phyloP scores from a whole-genome alignment of 2,113 vertebrate species.

The Megaceryle maxima region DNA sequence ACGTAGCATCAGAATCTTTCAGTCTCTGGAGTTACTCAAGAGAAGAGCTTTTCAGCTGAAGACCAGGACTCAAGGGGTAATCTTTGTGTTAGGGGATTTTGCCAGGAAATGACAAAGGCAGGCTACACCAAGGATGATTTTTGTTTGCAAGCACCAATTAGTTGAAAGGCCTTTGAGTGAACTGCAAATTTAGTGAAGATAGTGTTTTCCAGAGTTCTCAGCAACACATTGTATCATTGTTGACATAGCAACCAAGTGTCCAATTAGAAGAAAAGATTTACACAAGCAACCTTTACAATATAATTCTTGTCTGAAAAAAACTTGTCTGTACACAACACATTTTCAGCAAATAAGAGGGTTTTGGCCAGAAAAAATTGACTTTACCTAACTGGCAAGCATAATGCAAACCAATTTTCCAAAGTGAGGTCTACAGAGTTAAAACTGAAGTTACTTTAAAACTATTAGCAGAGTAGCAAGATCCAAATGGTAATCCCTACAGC shows the following conservation, averaged over 20 bases:
- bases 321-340: not conserved
- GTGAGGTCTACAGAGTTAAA: not conserved
- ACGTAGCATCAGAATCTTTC: not conserved
- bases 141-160: not conserved
- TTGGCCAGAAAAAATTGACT: not conserved
- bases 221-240: not conserved
- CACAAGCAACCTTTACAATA: not conserved
- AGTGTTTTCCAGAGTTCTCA: not conserved
- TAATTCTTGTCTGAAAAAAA: not conserved
- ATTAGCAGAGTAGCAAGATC: not conserved
- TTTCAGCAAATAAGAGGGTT: not conserved
- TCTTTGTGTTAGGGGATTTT: not conserved
- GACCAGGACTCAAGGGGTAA: not conserved
- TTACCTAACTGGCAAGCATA: not conserved
- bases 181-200: not conserved
- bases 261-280: not conserved
- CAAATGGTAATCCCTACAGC: not conserved
- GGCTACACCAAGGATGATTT: not conserved
- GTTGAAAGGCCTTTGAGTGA: not conserved
- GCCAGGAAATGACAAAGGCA: not conserved
- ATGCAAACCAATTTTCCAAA: not conserved
- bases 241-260: not conserved
- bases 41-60: not conserved
- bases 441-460: not conserved
- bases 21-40: not conserved